Evolutionary conservation across 1,140 invertebrate genomes (phyloP), one percentile per base, ranked within the genome.

Genomic region (Calycopis cecrops): DNA sequence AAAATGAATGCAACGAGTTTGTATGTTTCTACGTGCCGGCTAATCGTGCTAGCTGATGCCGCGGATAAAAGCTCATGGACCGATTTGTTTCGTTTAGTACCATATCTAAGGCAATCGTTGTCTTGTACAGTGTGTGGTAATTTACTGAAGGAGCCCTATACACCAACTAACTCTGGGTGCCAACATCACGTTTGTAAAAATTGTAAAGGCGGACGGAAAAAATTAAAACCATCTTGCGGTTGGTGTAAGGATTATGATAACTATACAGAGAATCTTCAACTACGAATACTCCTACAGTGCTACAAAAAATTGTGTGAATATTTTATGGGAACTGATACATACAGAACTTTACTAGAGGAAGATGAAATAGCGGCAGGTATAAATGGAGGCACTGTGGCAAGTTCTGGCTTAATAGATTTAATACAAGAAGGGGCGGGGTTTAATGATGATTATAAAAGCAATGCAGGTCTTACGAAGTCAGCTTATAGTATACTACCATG

Each of bases 281-380:
- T 97, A 67, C 89, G 93, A 52, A 93, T 95, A 71, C 85, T 97
- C 16, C 76, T 97, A 50, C 93, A 95, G 69, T 96, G 95, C 86
- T 98, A 96, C 74, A 95, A 95, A 83, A 95, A 95, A 65, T 87
- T 97, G 9, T 97, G 96, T 89, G 90, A 93, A 71, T 96, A 94
- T 83, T 88, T 97, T 55, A 91, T 91, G 52, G 91, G 90, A 54
- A 94, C 93, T 3, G 88, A 90, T 14, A 89, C 95, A 47, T 95
- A 92, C 72, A 89, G 89, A 63, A 89, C 88, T 52, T 85, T 93
- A 65, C 78, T 90, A 66, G 89, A 90, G 55, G 89, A 89, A 67
- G 88, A 89, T 38, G 85, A 89, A 62, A 69, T 82, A 48, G 62
- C 76, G 40, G 73, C 81, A 52, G 69, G 80, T 48, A 85, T 88